Evolutionary conservation across 2,113 vertebrate species (phyloP).

Genomic region (Lepisosteus osseus): DNA sequence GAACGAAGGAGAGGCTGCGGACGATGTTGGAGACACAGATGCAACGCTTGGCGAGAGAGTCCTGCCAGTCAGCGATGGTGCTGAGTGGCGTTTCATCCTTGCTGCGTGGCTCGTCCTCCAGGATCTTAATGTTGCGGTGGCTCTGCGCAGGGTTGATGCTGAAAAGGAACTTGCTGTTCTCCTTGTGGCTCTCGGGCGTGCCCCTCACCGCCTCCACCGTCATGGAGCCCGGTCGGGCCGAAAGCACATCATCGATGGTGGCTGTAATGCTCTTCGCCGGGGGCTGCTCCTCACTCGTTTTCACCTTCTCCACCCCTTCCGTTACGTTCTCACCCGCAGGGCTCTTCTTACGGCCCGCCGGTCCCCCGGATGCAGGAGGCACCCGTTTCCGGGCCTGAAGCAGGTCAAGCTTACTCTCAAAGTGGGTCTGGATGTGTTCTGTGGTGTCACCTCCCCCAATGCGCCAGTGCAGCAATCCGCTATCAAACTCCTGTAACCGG

Average conservation of each 20-base stretch:
- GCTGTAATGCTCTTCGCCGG: slow-evolving; percentile 76
- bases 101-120: slow-evolving; percentile 98
- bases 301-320: slow-evolving; percentile 56
- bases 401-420: slow-evolving; percentile 83
- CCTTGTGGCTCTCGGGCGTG: slow-evolving; percentile 51
- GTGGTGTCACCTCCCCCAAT: slow-evolving; percentile 96
- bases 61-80: slow-evolving; percentile 91
- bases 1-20: slow-evolving; percentile 95
- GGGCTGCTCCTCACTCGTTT: slow-evolving; percentile 50
- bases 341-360: slow-evolving; percentile 56
- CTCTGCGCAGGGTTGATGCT: slow-evolving; percentile 68
- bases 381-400: slow-evolving; percentile 64
- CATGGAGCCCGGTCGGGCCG: slow-evolving; percentile 75
- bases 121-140: slow-evolving; percentile 75
- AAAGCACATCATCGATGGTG: slow-evolving; percentile 85
- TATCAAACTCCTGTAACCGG: slow-evolving; percentile 91
- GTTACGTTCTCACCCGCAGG: slow-evolving; percentile 53
- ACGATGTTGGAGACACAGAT: slow-evolving; percentile 94
- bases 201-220: slow-evolving; percentile 71
- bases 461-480: slow-evolving; percentile 92
- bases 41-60: slow-evolving; percentile 91
- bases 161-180: slow-evolving; percentile 69
- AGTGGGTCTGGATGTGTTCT: slow-evolving; percentile 97
- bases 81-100: slow-evolving; percentile 93
- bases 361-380: slow-evolving; percentile 44